These are phyloP conservation scores for Chelonus formosanus DNA, from an alignment of 2,888 invertebrate species.

Conservation along the genomic window DNA sequence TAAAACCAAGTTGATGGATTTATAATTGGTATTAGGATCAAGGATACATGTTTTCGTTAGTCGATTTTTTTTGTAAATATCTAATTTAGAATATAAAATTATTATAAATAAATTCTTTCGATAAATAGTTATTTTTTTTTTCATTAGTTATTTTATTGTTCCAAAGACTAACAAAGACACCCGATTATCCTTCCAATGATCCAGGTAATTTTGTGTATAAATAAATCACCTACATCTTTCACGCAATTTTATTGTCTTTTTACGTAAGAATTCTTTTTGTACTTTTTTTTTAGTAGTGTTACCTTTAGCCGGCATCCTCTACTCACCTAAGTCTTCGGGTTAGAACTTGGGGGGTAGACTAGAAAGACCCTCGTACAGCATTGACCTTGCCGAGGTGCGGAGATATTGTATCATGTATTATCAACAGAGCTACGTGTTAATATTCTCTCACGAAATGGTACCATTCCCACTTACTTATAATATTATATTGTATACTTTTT, in stretches of 20 bases:
- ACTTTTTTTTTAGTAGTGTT: slow-evolving; percentile 53
- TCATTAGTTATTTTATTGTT: slow-evolving; percentile 2
- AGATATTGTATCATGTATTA: slow-evolving; percentile 66
- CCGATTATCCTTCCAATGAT: slow-evolving; percentile 12
- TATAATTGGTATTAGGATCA: slow-evolving; percentile 34
- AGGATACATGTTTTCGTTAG: slow-evolving; percentile 29
- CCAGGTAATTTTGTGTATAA: slow-evolving; percentile 9
- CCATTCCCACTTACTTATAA: slow-evolving; percentile 63
- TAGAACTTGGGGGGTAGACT: slow-evolving; percentile 65
- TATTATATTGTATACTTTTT: slow-evolving; percentile 23
- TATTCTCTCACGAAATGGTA: slow-evolving; percentile 65
- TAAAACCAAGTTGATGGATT: slow-evolving; percentile 33
- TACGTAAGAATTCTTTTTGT: slow-evolving; percentile 16
- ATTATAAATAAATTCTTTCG: background rate
- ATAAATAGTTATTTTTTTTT: background rate
- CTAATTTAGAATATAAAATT: slow-evolving; percentile 1
- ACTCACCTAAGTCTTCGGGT: slow-evolving; percentile 64
- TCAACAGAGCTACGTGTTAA: slow-evolving; percentile 66
- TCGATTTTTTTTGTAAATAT: slow-evolving; percentile 11
- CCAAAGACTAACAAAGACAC: slow-evolving; percentile 13
- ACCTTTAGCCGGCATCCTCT: slow-evolving; percentile 63
- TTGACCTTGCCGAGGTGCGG: slow-evolving; percentile 66
- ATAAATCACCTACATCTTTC: slow-evolving; percentile 12
- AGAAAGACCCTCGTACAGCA: slow-evolving; percentile 66
- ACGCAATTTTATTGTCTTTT: slow-evolving; percentile 1